Evolutionary conservation across 2,888 invertebrate species (phyloP).

Genomic region (Gonocerus acuteangulatus): DNA sequence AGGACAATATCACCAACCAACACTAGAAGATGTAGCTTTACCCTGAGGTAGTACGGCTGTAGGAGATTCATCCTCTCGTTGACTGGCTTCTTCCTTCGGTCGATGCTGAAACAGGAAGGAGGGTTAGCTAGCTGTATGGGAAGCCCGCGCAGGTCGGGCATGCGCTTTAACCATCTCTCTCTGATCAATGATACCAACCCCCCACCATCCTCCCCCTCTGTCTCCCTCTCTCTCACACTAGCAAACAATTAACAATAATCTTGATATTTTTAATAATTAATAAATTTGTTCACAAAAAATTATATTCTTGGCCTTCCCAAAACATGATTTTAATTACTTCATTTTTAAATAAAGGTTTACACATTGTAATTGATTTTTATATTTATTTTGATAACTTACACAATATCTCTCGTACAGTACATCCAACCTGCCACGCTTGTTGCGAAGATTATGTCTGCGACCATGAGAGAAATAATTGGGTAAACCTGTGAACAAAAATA

Average conservation of each 20-base stretch:
- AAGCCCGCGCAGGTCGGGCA: slow-evolving; percentile 29
- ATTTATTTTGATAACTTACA: too few species aligned
- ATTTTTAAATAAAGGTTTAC: too few species aligned
- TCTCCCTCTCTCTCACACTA: not conserved
- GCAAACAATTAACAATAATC: too few species aligned
- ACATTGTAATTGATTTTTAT: too few species aligned
- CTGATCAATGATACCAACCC: slow-evolving; percentile 34
- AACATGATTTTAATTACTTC: too few species aligned
- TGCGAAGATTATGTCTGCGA: not conserved
- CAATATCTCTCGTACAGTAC: slow-evolving; percentile 29
- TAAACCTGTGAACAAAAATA: slow-evolving; percentile 25
- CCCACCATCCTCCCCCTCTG: slow-evolving; percentile 30
- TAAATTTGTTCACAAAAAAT: too few species aligned
- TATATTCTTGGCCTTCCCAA: too few species aligned
- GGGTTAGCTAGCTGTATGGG: slow-evolving; percentile 23
- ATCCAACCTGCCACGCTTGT: not conserved
- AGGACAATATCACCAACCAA: slow-evolving; percentile 84
- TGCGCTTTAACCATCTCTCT: slow-evolving; percentile 24
- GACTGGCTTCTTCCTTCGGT: slow-evolving; percentile 33
- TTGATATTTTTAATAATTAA: too few species aligned
- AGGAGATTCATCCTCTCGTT: slow-evolving; percentile 43
- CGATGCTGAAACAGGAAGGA: slow-evolving; percentile 35
- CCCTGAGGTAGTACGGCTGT: slow-evolving; percentile 44
- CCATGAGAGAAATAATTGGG: slow-evolving; percentile 16
- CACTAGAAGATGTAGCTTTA: slow-evolving; percentile 22